These are phyloP conservation scores for Mercenaria mercenaria DNA, from an alignment of 1,140 invertebrate genomes.

Conservation along the genomic window DNA sequence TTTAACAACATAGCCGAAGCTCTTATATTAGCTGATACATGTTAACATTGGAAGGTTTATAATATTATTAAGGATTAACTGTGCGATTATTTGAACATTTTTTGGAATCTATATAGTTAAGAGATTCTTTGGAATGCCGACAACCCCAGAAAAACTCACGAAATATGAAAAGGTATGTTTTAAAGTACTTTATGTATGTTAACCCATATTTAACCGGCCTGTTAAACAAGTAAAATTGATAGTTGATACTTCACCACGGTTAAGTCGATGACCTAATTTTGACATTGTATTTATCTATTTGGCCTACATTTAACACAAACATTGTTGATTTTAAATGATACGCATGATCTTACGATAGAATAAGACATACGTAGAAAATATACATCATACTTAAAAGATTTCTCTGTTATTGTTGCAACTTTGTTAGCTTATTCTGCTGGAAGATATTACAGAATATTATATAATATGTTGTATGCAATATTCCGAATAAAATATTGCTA, in stretches of 20 bases:
- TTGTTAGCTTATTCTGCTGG: too few relatives aligned
- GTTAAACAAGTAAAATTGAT: not conserved
- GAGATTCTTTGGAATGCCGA: conserved; percentile 66
- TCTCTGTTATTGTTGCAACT: too few relatives aligned
- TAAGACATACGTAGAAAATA: too few relatives aligned
- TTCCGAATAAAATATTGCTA: too few relatives aligned
- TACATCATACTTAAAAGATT: too few relatives aligned
- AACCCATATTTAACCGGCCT: conserved; percentile 3
- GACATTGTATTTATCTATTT: conserved; percentile 20
- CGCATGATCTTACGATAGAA: too few relatives aligned
- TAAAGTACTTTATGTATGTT: not conserved
- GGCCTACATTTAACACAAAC: not conserved
- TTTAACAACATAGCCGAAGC: not conserved
- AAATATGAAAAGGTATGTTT: conserved; percentile 78
- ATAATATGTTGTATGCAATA: too few relatives aligned
- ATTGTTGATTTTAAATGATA: not conserved
- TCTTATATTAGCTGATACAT: not conserved
- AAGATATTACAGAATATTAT: too few relatives aligned
- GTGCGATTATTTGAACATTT: not conserved
- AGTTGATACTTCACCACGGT: conserved; percentile 19
- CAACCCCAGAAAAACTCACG: conserved; percentile 73
- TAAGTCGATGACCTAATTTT: conserved; percentile 30
- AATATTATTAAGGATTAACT: conserved; percentile 2
- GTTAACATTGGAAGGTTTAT: not conserved
- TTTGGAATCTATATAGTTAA: not conserved